These are phyloP conservation scores for Reticulitermes lucifugus DNA, from an alignment of 2,888 invertebrate genomes.

Conservation along the genomic window DNA sequence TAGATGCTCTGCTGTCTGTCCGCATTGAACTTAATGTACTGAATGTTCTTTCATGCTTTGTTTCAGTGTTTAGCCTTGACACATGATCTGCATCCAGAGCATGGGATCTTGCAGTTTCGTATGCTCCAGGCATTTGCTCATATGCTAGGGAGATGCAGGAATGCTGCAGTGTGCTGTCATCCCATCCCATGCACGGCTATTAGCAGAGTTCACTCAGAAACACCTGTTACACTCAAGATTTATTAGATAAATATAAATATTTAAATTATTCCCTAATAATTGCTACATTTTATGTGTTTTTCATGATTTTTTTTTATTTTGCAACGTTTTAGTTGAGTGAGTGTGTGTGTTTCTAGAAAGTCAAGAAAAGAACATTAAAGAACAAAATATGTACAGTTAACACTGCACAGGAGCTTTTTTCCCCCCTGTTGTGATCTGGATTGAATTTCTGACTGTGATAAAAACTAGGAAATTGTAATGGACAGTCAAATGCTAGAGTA, in stretches of 20 bases:
- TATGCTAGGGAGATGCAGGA: constrained; percentile 19
- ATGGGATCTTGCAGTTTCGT: constrained; percentile 4
- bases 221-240: constrained; percentile 39
- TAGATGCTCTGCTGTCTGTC: too few relatives aligned
- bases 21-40: too few relatives aligned
- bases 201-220: constrained; percentile 39
- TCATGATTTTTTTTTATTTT: constrained; percentile 38
- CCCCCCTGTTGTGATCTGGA: constrained; percentile 38
- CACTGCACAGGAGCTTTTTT: constrained; percentile 37
- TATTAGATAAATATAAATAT: constrained; percentile 40
- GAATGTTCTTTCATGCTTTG: neutral
- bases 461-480: constrained; percentile 40
- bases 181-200: constrained; percentile 29
- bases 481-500: constrained; percentile 32
- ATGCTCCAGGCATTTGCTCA: constrained; percentile 21
- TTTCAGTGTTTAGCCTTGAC: constrained; percentile 42
- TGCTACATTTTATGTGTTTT: constrained; percentile 43
- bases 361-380: constrained; percentile 17
- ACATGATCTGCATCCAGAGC: constrained; percentile 13
- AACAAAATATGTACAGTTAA: constrained; percentile 38
- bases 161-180: constrained; percentile 19
- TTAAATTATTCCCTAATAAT: constrained; percentile 44
- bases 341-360: neutral
- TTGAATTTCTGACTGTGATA: constrained; percentile 47
- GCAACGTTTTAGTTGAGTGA: constrained; percentile 33